These are phyloP conservation scores for Aurelia sp. DNA, from an alignment of 30 jellyfish, hydroid and myxozoan genomes.

Conservation along the genomic window DNA sequence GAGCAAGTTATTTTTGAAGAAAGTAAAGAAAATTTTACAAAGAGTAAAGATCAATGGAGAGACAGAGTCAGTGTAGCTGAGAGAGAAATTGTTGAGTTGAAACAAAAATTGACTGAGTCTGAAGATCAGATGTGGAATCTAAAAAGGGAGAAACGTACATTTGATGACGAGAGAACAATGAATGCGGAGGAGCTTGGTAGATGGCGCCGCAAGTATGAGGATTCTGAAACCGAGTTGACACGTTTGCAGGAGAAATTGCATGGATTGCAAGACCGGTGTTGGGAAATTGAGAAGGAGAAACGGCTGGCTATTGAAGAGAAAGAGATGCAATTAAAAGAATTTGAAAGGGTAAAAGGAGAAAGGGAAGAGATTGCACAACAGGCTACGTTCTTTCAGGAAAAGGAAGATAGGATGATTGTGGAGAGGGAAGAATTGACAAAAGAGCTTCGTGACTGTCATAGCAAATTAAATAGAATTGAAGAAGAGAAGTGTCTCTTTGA, in stretches of 20 bases:
- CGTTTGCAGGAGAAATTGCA: constrained; percentile 53
- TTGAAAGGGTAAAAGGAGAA: constrained; percentile 16
- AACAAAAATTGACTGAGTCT: constrained; percentile 16
- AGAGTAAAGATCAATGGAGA: constrained; percentile 19
- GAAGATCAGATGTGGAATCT: constrained; percentile 60
- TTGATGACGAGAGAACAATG: constrained; percentile 37
- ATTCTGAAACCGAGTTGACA: constrained; percentile 14
- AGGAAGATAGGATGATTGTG: constrained; percentile 1
- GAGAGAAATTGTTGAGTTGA: constrained; percentile 25
- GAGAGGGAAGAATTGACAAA: constrained; percentile 34
- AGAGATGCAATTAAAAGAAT: constrained; percentile 12
- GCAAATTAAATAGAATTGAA: background rate
- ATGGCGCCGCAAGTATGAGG: constrained; percentile 39
- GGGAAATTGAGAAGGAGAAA: constrained; percentile 48
- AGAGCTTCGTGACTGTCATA: constrained; percentile 32
- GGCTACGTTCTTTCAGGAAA: constrained; percentile 6
- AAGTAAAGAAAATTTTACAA: constrained; percentile 8
- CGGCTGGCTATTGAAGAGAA: constrained; percentile 39
- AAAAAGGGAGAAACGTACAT: constrained; percentile 23
- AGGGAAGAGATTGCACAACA: constrained; percentile 41
- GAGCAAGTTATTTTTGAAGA: constrained; percentile 20
- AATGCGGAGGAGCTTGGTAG: constrained; percentile 44
- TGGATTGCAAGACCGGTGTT: constrained; percentile 31
- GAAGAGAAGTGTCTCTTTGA: constrained; percentile 29
- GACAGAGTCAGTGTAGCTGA: constrained; percentile 47